Base-by-base conservation (phyloP, 35 echinoderm and acorn worm species). In the Ophiothrix spiculata region DNA sequence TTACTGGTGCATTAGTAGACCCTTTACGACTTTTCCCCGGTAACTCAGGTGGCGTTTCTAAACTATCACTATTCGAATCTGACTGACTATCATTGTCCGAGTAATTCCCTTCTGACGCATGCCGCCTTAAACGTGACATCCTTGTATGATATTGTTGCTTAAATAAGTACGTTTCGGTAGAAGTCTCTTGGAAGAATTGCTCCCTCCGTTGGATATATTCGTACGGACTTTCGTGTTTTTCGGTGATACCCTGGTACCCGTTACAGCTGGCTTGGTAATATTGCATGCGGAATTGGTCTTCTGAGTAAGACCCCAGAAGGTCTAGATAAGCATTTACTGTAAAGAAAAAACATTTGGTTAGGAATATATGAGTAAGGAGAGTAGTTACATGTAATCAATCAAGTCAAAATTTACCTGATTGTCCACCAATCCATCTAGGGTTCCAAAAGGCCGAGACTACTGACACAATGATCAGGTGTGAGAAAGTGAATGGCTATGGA, bases 261-360 rank as follows among this genome's bases (percentile, higher is more conserved):
- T 91, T 83, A 25, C 88, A 33, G 74, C 75, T 77, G 39, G 80
- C 84, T 25, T 86, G n/a, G 35, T 87, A 92, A 41, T 69, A 92
- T 21, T 64, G 78, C 78, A 92, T 87, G 17, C 86, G 77, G 74
- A 92, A 92, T 28, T 92, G 78, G 32, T 87, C 33, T 78, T 87
- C 78, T 17, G 63, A 80, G 88, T 95, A 95, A 17, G 45, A 85
- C 0, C 86, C 89, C 56, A 95, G 75, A 4, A 95, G 85, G 49
- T 95, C 93, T n/a, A 95, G 40, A 64, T 95, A 95, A 1, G 93
- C 91, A 46, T 91, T 82, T 37, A 95, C 93, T 95, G 90, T 14
- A n/a, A n/a, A n/a, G n/a, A n/a, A n/a, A n/a, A n/a, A n/a, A n/a
- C n/a, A n/a, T n/a, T n/a, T n/a, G n/a, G n/a, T n/a, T n/a, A n/a